Conservation (phyloP, 30 jellyfish, hydroid and myxozoan genomes). For the Mastigias papua region DNA sequence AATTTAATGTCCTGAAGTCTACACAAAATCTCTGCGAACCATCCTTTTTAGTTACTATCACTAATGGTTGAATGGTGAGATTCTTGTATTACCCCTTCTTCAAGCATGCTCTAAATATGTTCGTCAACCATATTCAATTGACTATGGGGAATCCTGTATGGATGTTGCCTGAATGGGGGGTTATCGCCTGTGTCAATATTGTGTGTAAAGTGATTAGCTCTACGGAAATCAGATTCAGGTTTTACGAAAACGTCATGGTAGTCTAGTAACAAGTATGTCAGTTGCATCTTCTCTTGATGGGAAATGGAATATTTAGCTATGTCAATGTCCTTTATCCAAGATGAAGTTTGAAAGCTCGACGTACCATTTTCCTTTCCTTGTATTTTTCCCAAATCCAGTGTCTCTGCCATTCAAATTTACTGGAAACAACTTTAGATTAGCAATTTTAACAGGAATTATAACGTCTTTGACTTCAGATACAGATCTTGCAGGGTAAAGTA, state of each 20-base stretch:
- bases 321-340: constrained; percentile 33
- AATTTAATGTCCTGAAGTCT: constrained; percentile 25
- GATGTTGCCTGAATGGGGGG: constrained; percentile 19
- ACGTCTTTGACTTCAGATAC: not conserved
- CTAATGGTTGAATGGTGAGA: constrained; percentile 27
- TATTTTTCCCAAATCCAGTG: not conserved
- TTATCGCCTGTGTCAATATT: constrained; percentile 48
- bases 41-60: constrained; percentile 32
- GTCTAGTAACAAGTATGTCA: not conserved
- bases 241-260: constrained; percentile 8
- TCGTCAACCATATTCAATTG: constrained; percentile 41
- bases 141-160: constrained; percentile 58
- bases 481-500: constrained; percentile 27
- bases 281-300: not conserved
- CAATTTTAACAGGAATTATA: constrained; percentile 18
- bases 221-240: not conserved
- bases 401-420: constrained; percentile 38
- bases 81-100: constrained; percentile 18
- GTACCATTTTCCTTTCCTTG: not conserved
- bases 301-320: not conserved
- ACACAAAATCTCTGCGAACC: constrained; percentile 51
- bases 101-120: constrained; percentile 34
- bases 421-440: constrained; percentile 22
- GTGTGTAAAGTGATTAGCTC: constrained; percentile 39
- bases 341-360: not conserved